phyloP scores from a whole-genome alignment of 2,113 vertebrate genomes.

The Antechinus flavipes region DNA sequence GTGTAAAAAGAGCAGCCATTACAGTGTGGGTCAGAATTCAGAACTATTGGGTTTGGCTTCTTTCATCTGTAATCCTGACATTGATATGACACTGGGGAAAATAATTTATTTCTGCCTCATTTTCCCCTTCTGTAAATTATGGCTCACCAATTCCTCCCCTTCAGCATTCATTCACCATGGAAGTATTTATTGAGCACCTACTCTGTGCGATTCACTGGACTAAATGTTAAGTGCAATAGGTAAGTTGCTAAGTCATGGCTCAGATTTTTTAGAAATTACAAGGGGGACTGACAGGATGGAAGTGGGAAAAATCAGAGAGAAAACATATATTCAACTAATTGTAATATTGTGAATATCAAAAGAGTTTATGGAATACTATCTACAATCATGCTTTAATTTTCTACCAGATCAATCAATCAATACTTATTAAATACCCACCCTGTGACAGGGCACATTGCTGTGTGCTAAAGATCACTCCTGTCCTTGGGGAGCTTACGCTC shows the following conservation, averaged over 20 bases:
- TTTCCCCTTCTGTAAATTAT: conserved; percentile 22
- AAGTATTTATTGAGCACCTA: background rate
- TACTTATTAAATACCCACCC: no score
- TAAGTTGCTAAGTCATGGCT: background rate
- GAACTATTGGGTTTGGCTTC: background rate
- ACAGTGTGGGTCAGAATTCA: background rate
- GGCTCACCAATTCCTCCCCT: background rate
- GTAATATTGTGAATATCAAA: background rate
- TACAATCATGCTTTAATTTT: conserved; percentile 22
- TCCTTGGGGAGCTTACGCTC: no score
- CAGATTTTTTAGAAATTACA: no score
- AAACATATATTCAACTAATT: background rate
- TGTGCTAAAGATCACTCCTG: no score
- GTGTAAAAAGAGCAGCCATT: background rate
- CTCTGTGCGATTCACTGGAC: background rate
- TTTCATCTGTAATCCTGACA: background rate
- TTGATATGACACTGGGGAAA: background rate
- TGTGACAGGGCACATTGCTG: no score
- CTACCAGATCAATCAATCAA: no score
- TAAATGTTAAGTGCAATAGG: no score
- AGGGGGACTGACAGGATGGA: no score
- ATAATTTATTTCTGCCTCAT: background rate
- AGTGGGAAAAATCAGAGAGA: no score
- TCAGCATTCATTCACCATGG: background rate
- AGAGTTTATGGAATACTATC: background rate